phyloP scores from a whole-genome alignment of 2,797 vertebrate species.

The Podargus strigoides region DNA sequence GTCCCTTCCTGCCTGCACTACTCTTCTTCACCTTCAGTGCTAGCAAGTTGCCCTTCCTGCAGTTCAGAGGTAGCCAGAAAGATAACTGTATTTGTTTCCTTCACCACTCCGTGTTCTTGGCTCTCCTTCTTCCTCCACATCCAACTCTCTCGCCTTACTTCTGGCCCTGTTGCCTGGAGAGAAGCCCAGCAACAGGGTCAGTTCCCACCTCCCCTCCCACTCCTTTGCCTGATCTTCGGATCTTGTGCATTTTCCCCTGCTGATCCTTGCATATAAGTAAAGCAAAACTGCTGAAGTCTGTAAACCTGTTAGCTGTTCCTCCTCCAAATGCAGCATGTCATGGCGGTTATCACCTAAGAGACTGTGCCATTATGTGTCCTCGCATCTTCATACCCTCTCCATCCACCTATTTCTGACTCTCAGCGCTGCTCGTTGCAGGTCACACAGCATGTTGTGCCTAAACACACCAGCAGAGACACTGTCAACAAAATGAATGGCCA shows the following conservation, averaged over 20 bases:
- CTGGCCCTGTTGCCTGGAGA: fast-evolving
- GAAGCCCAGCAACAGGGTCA: not conserved
- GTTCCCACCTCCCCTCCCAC: not conserved
- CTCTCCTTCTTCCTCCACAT: not conserved
- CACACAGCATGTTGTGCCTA: fast-evolving
- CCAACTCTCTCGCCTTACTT: not conserved
- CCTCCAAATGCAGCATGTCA: not conserved
- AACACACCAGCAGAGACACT: not conserved
- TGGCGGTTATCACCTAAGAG: not conserved
- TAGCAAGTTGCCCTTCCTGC: not conserved
- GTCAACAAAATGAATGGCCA: not conserved
- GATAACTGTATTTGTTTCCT: not conserved
- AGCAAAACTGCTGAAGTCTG: not conserved
- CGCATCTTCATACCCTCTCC: not conserved
- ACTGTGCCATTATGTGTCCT: fast-evolving
- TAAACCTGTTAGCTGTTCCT: not conserved
- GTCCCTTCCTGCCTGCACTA: not conserved
- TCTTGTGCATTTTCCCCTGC: not conserved
- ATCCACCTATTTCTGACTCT: not conserved
- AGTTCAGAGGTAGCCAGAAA: not conserved
- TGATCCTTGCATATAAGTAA: not conserved
- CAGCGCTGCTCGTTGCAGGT: not conserved
- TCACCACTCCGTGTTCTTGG: not conserved
- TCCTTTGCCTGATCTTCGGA: not conserved
- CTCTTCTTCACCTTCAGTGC: not conserved